A percentile compares a stretch with the other conserved stretches of the same genome.
Evolutionary conservation across 2,797 vertebrate genomes (phyloP).

Genomic region (Sebastes minor): DNA sequence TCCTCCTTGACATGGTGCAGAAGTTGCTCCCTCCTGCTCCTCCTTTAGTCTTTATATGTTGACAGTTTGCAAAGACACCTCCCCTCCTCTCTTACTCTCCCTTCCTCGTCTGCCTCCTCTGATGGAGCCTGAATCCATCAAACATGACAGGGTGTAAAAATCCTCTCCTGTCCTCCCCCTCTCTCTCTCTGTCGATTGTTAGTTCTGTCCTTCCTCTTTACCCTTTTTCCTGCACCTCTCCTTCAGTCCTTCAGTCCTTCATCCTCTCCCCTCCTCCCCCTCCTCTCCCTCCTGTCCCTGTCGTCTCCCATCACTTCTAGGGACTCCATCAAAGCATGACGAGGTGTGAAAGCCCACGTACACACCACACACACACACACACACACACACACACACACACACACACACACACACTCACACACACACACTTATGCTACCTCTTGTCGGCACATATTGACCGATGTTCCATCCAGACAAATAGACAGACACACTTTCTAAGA

Average conservation of each 20-base stretch:
- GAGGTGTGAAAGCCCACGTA: constrained; percentile 37
- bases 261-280: neutral
- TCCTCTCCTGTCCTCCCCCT: neutral
- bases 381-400: neutral
- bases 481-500: neutral
- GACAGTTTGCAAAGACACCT: constrained; percentile 15
- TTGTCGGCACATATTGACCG: constrained; percentile 15
- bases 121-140: constrained; percentile 33
- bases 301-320: constrained; percentile 23
- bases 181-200: neutral
- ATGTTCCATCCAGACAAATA: neutral
- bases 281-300: neutral
- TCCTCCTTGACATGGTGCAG: constrained; percentile 10
- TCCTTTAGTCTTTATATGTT: constrained; percentile 9
- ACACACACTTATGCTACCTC: neutral
- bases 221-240: neutral
- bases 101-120: neutral
- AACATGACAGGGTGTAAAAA: constrained; percentile 24
- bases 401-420: neutral
- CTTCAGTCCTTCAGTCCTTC: neutral
- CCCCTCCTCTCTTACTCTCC: neutral
- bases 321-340: constrained; percentile 39
- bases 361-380: neutral
- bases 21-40: constrained; percentile 7
- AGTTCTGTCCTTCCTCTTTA: neutral